Percentiles rank a stretch among this genome's conserved stretches.
These are phyloP conservation scores for Notothenia rossii DNA, from an alignment of 2,113 vertebrate genomes.

Conservation along the genomic window DNA sequence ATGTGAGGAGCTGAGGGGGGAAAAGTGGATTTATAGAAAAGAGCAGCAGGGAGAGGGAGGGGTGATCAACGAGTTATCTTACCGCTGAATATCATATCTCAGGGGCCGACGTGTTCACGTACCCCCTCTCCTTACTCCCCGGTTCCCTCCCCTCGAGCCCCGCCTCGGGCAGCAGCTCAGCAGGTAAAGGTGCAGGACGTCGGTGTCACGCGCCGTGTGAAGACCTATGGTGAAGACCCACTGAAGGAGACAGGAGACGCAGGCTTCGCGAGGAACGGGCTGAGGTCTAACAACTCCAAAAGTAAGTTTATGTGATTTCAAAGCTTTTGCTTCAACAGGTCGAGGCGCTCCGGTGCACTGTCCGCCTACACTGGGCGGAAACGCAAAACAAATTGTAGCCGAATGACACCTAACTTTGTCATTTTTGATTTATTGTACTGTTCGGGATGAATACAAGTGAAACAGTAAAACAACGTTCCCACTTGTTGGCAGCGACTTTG, in stretches of 20 bases:
- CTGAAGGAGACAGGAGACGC: background rate
- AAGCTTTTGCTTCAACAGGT: background rate
- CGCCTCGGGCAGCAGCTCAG: conserved; percentile 25
- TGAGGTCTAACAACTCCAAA: background rate
- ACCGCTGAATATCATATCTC: background rate
- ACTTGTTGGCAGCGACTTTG: background rate
- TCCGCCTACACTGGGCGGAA: background rate
- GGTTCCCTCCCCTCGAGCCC: background rate
- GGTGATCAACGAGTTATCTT: background rate
- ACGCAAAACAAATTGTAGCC: background rate
- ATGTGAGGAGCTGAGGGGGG: conserved; percentile 8
- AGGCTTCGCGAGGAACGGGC: background rate
- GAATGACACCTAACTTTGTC: background rate
- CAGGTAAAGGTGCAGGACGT: conserved; percentile 40
- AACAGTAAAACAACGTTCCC: background rate
- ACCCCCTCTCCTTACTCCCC: background rate
- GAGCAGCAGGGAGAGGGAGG: background rate
- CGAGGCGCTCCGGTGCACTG: background rate
- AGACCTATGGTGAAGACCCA: background rate
- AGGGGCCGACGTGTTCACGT: background rate
- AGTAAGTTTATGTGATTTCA: conserved; percentile 26
- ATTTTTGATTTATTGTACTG: background rate
- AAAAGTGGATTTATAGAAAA: background rate
- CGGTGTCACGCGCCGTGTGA: background rate
- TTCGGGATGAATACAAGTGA: too few relatives aligned